Evolutionary conservation across 30 jellyfish, hydroid and myxozoan genomes (phyloP).

Genomic region (Hydra vulgaris): DNA sequence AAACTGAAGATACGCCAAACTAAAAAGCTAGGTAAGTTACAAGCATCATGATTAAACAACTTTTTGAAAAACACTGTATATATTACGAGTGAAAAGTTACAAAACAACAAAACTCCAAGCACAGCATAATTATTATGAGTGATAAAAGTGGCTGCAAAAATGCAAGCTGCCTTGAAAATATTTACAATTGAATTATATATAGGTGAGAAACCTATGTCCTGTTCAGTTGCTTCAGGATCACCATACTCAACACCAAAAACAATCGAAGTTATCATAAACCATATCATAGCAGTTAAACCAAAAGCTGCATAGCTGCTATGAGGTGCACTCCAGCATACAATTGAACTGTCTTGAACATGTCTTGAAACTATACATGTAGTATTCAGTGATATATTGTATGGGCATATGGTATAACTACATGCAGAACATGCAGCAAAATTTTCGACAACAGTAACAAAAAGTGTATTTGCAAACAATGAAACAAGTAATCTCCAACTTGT

Average conservation of each 20-base stretch:
- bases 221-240: conserved; percentile 56
- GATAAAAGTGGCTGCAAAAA: conserved; percentile 50
- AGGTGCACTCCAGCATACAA: conserved; percentile 56
- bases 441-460: conserved; percentile 66
- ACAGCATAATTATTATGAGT: conserved; percentile 43
- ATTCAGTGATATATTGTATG: conserved; percentile 30
- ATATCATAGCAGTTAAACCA: conserved; percentile 57
- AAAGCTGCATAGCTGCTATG: conserved; percentile 55
- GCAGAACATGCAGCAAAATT: conserved; percentile 47
- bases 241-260: conserved; percentile 53
- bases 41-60: conserved; percentile 41
- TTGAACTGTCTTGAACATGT: conserved; percentile 37
- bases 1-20: conserved; percentile 83
- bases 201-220: conserved; percentile 78
- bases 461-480: conserved; percentile 80
- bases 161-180: conserved; percentile 54
- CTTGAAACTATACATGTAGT: conserved; percentile 47
- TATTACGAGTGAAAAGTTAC: conserved; percentile 28
- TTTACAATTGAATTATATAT: conserved; percentile 56
- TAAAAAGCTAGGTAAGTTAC: conserved; percentile 48
- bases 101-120: conserved; percentile 27
- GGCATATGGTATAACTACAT: conserved; percentile 61
- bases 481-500: conserved; percentile 78
- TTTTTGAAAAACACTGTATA: conserved; percentile 43
- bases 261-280: conserved; percentile 75